phyloP scores from a whole-genome alignment of 1,140 invertebrate genomes.

The Acromyrmex heyeri region DNA sequence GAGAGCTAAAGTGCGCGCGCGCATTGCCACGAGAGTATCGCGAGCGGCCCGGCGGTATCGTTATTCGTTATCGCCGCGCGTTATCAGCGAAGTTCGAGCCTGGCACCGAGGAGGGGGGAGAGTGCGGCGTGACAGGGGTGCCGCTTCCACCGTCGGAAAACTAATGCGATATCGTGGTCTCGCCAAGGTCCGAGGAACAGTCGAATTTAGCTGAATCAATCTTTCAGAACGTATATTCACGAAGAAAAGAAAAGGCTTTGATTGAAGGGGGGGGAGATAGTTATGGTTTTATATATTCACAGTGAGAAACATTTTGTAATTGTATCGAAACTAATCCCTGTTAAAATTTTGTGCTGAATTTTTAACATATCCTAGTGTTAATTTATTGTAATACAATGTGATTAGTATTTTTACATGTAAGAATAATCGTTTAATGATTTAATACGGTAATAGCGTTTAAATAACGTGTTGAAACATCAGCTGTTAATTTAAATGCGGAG shows the following conservation, averaged over 20 bases:
- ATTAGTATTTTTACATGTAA: neutral
- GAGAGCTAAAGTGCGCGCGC: conserved; percentile 72
- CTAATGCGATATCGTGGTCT: conserved; percentile 34
- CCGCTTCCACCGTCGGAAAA: conserved; percentile 47
- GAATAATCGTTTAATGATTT: neutral
- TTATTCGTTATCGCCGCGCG: conserved; percentile 79
- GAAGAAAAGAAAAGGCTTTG: neutral
- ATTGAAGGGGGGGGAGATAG: too few relatives aligned
- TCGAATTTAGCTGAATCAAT: conserved; percentile 35
- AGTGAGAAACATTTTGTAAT: too few relatives aligned
- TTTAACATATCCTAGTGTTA: too few relatives aligned
- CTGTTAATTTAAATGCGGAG: neutral
- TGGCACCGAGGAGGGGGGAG: conserved; percentile 57
- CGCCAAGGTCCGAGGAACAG: conserved; percentile 36
- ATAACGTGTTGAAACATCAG: neutral
- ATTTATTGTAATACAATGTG: too few relatives aligned
- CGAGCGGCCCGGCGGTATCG: conserved; percentile 75
- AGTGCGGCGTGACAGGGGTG: conserved; percentile 26
- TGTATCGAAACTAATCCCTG: too few relatives aligned
- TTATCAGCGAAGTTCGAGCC: conserved; percentile 80
- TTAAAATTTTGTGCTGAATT: too few relatives aligned
- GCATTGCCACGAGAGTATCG: conserved; percentile 76
- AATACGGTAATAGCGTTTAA: neutral
- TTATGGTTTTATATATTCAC: too few relatives aligned
- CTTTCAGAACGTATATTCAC: neutral